Conservation (phyloP, 2,113 vertebrate genomes). For the Archilochus colubris region DNA sequence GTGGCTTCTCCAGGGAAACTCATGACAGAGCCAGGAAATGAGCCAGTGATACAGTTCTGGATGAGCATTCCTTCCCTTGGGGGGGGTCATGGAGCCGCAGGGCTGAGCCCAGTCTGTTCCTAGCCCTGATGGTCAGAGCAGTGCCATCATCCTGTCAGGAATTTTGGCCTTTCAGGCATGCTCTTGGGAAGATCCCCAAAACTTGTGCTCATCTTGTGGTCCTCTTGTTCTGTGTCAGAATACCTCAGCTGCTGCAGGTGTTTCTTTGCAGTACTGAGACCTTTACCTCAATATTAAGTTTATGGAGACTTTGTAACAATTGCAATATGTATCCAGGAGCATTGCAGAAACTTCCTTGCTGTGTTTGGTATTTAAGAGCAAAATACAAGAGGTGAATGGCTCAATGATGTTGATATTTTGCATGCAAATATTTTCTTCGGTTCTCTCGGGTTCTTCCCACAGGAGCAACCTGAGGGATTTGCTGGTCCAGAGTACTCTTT, state of each 20-base stretch:
- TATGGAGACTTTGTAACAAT: not conserved
- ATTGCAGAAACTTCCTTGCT: not conserved
- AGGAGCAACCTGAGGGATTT: not conserved
- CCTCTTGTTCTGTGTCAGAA: not conserved
- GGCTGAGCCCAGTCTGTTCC: not conserved
- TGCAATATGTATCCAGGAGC: not conserved
- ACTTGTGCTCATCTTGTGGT: not conserved
- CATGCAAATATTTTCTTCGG: not conserved
- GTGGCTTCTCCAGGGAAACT: conserved; percentile 15
- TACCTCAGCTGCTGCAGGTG: not conserved
- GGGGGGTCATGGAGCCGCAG: not conserved
- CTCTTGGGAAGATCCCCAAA: not conserved
- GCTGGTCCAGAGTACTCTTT: not conserved
- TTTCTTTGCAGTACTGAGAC: not conserved
- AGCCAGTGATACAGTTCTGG: not conserved
- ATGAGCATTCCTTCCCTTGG: not conserved
- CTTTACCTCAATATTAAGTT: not conserved
- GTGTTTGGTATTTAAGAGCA: not conserved
- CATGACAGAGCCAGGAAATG: conserved; percentile 27
- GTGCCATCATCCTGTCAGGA: not conserved
- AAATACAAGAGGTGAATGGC: not conserved
- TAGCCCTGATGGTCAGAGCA: not conserved
- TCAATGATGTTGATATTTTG: not conserved
- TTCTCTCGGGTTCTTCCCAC: not conserved
- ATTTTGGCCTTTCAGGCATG: not conserved